A percentile compares a stretch with the other conserved stretches of the same genome.
Evolutionary conservation across 2,113 vertebrate genomes (phyloP).

Genomic region (Tor tambroides): DNA sequence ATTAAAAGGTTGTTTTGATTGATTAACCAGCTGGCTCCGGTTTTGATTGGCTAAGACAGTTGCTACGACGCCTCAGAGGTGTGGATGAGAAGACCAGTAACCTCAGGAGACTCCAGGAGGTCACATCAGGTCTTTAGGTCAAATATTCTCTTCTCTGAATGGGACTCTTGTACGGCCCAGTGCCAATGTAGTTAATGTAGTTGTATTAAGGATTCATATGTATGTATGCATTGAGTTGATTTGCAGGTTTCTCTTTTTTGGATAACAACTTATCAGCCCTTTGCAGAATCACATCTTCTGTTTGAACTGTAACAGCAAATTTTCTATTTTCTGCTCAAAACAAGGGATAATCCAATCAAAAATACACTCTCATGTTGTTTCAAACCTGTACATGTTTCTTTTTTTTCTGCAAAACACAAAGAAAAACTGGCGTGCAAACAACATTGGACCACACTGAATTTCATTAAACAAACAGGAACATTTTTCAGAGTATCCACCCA

Average conservation of each 20-base stretch:
- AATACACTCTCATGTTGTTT: background rate
- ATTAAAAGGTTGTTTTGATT: constrained; percentile 8
- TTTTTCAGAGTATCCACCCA: background rate
- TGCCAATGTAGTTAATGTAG: background rate
- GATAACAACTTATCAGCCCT: background rate
- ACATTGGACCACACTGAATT: background rate
- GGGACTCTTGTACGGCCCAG: background rate
- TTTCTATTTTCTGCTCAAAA: background rate
- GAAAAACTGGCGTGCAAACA: background rate
- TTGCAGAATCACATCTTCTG: background rate
- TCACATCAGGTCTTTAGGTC: constrained; percentile 29
- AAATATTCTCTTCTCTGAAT: background rate
- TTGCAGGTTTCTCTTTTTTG: background rate
- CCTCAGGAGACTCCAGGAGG: constrained; percentile 26
- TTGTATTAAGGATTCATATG: background rate
- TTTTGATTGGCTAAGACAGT: constrained; percentile 18
- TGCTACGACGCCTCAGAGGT: background rate
- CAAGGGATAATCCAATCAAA: background rate
- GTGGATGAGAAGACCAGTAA: constrained; percentile 15
- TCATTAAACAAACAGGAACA: background rate
- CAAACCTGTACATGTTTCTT: background rate
- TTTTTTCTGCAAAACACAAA: background rate
- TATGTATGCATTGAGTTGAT: background rate
- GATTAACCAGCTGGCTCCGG: background rate
- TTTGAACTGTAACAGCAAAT: background rate